Evolutionary conservation across 2,113 vertebrate species (phyloP).

Genomic region (human): GRCh38 chr4:139131001-139131500

Average conservation of each 20-base stretch:
- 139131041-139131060: not conserved
- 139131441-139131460: not conserved
- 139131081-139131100: not conserved
- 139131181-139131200: not conserved
- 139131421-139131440: not conserved
- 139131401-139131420: not conserved
- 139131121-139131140: not conserved
- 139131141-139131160: not conserved
- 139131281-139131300: not conserved
- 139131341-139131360: not conserved
- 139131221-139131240: not conserved
- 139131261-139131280: not conserved
- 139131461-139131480: not conserved
- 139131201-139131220: not conserved
- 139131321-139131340: not conserved
- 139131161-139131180: not conserved
- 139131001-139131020: not conserved
- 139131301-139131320: not conserved
- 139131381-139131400: not conserved
- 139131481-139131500: not conserved
- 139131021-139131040: not conserved
- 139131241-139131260: not conserved
- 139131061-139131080: not conserved
- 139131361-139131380: not conserved
- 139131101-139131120: not conserved